These are phyloP conservation scores for Mobula birostris DNA, from an alignment of 2,113 vertebrate species.

Conservation along the genomic window DNA sequence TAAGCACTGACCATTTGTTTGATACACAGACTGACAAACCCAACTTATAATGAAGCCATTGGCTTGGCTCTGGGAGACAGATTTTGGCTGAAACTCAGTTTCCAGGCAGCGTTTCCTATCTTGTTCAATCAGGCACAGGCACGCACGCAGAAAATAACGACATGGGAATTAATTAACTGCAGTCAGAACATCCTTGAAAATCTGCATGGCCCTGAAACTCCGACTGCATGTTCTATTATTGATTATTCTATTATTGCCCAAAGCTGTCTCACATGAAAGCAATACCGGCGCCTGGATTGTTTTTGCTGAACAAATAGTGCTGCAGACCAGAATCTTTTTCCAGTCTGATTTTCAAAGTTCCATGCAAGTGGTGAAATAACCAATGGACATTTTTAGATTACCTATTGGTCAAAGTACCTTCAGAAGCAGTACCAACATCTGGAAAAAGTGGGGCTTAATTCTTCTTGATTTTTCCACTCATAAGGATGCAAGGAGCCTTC, in stretches of 20 bases:
- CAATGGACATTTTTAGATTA: constrained; percentile 49
- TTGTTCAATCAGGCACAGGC: background rate
- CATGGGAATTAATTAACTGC: background rate
- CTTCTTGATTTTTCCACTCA: too few species aligned
- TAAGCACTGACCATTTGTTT: too few species aligned
- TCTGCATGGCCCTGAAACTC: background rate
- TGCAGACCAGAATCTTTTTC: constrained; percentile 61
- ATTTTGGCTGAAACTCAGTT: too few species aligned
- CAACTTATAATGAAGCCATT: too few species aligned
- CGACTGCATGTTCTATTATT: background rate
- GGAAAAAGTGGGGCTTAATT: constrained; percentile 19
- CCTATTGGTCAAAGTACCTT: constrained; percentile 50
- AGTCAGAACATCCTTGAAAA: background rate
- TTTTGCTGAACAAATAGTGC: constrained; percentile 70
- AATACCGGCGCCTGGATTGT: constrained; percentile 65
- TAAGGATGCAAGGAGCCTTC: background rate
- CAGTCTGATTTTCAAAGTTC: constrained; percentile 54
- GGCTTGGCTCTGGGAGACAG: too few species aligned
- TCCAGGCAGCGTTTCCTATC: background rate
- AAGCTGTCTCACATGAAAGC: constrained; percentile 71
- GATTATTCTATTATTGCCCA: constrained; percentile 39
- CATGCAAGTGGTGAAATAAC: constrained; percentile 46
- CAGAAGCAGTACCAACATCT: constrained; percentile 47
- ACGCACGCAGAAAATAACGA: background rate
- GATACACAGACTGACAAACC: too few species aligned